A percentile compares a stretch with the other conserved stretches of the same genome.
Evolutionary conservation across 2,113 vertebrate genomes (phyloP).

Genomic region (Pogona vitticeps): DNA sequence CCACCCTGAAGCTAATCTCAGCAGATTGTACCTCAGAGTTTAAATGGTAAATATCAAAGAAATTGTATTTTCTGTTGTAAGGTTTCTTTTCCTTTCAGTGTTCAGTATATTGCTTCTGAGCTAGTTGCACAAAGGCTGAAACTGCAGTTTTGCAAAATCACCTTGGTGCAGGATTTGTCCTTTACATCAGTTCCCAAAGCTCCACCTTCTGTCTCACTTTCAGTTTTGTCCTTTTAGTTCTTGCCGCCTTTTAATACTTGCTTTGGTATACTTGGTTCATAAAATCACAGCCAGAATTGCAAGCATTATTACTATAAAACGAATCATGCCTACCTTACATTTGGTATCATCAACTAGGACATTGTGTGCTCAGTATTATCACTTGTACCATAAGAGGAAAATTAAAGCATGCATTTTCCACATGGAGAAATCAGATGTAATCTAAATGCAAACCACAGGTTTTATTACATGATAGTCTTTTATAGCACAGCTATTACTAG

Average conservation of each 20-base stretch:
- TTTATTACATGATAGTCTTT: conserved; percentile 63
- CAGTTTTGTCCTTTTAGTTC: conserved; percentile 53
- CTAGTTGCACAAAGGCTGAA: conserved; percentile 56
- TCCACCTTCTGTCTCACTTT: conserved; percentile 50
- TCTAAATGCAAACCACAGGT: conserved; percentile 72
- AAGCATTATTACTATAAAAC: conserved; percentile 58
- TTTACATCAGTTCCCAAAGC: conserved; percentile 46
- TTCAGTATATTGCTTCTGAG: conserved; percentile 45
- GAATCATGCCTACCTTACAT: conserved; percentile 62
- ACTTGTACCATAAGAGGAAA: conserved; percentile 73
- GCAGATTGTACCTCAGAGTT: conserved; percentile 34
- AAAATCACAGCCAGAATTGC: conserved; percentile 57
- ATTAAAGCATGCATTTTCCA: conserved; percentile 70
- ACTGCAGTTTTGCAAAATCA: conserved; percentile 60
- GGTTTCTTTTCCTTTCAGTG: conserved; percentile 13
- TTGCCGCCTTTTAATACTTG: conserved; percentile 41
- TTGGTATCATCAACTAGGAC: conserved; percentile 60
- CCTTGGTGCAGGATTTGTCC: conserved; percentile 58
- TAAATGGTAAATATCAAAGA: conserved; percentile 46
- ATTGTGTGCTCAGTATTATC: conserved; percentile 66
- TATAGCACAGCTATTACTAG: conserved; percentile 65
- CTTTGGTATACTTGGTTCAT: conserved; percentile 53
- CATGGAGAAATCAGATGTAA: conserved; percentile 72
- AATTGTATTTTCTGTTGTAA: conserved; percentile 29
- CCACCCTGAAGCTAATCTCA: conserved; percentile 23